Evolutionary conservation across 2,888 invertebrate species (phyloP).

Genomic region (Cabera pusaria): DNA sequence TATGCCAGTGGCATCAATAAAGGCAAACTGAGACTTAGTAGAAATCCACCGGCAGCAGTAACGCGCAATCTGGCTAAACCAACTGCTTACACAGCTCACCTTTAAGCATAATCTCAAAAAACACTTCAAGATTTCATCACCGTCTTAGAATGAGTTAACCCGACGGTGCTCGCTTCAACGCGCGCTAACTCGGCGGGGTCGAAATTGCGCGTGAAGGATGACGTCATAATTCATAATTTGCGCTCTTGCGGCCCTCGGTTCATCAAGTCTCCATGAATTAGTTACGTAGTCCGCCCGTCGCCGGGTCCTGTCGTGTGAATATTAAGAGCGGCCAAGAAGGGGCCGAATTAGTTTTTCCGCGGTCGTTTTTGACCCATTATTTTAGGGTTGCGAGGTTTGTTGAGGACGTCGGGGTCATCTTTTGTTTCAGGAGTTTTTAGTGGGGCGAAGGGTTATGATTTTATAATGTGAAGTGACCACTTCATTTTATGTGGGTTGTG

Average conservation of each 20-base stretch:
- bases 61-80: constrained; percentile 9
- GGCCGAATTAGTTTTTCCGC: constrained; percentile 25
- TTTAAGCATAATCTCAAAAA: constrained; percentile 16
- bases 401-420: constrained; percentile 20
- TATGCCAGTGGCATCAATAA: constrained; percentile 6
- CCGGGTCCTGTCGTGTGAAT: constrained; percentile 38
- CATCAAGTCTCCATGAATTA: constrained; percentile 47
- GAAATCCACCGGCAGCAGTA: constrained; percentile 6
- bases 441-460: background rate
- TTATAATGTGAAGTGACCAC: no score
- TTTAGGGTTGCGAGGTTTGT: constrained; percentile 24
- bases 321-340: constrained; percentile 22
- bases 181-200: constrained; percentile 34
- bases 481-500: no score
- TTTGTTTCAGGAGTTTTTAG: constrained; percentile 20
- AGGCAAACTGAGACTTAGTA: constrained; percentile 2
- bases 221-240: constrained; percentile 49
- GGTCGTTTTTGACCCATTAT: constrained; percentile 20
- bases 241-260: constrained; percentile 40
- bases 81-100: constrained; percentile 18
- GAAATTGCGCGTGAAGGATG: constrained; percentile 39
- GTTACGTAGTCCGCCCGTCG: constrained; percentile 33
- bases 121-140: constrained; percentile 21
- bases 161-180: constrained; percentile 28
- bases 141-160: constrained; percentile 18